phyloP scores from a whole-genome alignment of 1,140 invertebrate genomes.

The Bombus sylvicola region DNA sequence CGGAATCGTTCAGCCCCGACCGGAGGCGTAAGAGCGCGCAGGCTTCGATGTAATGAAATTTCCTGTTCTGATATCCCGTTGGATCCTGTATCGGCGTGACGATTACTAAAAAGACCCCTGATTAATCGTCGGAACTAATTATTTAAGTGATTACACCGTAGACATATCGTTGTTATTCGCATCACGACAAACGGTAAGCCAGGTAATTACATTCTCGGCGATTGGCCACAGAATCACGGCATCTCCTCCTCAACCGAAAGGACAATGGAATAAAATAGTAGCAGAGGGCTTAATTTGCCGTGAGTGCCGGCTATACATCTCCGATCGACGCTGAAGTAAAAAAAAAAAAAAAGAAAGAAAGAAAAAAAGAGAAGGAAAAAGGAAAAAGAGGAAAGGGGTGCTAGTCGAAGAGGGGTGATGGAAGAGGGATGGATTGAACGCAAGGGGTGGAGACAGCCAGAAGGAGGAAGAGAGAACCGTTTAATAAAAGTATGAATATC shows the following conservation, averaged over 20 bases:
- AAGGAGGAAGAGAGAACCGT: conserved; percentile 70
- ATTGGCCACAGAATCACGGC: conserved; percentile 34
- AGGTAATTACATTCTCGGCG: conserved; percentile 43
- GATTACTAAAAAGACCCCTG: conserved; percentile 4
- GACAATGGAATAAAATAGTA: conserved; percentile 53
- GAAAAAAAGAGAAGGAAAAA: not conserved
- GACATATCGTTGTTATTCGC: conserved; percentile 34
- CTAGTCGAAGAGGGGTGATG: not conserved
- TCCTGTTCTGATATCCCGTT: conserved; percentile 35
- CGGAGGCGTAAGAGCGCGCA: not conserved
- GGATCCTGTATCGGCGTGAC: conserved; percentile 34
- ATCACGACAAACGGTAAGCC: conserved; percentile 14
- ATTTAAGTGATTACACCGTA: conserved; percentile 30
- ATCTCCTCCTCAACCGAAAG: conserved; percentile 40
- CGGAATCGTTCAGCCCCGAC: not conserved
- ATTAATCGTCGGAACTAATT: conserved; percentile 49
- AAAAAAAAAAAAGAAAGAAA: not conserved
- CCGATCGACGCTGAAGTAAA: conserved; percentile 49
- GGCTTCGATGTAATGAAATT: conserved; percentile 42
- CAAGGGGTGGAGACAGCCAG: conserved; percentile 55
- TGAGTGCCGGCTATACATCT: conserved; percentile 53
- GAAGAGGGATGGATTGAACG: not conserved
- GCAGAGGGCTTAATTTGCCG: conserved; percentile 58
- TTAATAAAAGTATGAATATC: conserved; percentile 84
- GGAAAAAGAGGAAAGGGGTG: conserved; percentile 10